Conservation (phyloP, 2,113 vertebrate genomes). For the Edolisoma coerulescens region DNA sequence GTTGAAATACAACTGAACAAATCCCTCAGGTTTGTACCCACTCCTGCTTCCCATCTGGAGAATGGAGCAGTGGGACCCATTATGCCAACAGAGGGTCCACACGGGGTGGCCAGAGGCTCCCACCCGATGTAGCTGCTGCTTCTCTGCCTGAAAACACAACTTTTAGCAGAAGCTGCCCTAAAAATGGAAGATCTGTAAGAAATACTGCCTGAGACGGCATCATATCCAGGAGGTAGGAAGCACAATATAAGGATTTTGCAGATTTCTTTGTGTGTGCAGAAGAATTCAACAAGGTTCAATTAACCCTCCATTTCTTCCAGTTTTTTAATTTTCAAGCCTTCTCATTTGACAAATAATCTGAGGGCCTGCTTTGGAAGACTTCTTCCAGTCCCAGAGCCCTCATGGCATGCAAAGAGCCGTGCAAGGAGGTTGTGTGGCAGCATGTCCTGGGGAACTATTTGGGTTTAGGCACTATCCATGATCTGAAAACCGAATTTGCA, state of each 20-base stretch:
- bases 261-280: not conserved
- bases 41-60: not conserved
- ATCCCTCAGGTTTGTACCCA: not conserved
- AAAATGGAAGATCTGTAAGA: not conserved
- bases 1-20: not conserved
- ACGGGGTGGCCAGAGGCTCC: not conserved
- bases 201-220: not conserved
- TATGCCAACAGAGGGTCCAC: accelerated
- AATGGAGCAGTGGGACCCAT: not conserved
- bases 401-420: accelerated
- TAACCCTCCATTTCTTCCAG: not conserved
- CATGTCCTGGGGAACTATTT: not conserved
- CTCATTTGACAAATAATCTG: not conserved
- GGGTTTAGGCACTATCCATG: not conserved
- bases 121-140: not conserved
- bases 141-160: not conserved
- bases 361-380: not conserved
- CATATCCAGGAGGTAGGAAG: not conserved
- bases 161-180: not conserved
- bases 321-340: not conserved
- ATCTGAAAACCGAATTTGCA: not conserved
- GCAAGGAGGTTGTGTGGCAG: not conserved
- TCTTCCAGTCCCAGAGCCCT: not conserved
- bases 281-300: not conserved
- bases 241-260: not conserved